A percentile compares a stretch with the other conserved stretches of the same genome.
Conservation (phyloP, 1,140 invertebrate species). For the Hesperophylax magnus region DNA sequence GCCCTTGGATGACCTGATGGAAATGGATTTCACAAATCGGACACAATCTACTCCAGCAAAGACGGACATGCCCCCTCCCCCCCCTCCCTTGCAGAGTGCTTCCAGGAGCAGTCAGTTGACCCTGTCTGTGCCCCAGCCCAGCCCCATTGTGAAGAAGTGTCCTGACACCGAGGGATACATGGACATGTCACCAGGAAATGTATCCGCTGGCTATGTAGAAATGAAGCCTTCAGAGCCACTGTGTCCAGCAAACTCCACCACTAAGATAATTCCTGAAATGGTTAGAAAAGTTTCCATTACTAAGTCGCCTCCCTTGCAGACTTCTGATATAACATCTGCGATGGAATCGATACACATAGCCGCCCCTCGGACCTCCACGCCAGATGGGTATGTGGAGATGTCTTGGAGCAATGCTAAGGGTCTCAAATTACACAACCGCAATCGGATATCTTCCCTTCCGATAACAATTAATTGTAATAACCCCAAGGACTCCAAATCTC, state of each 20-base stretch:
- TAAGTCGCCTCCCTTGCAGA: constrained; percentile 41
- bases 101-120: constrained; percentile 31
- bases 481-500: constrained; percentile 37
- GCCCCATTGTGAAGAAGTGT: constrained; percentile 39
- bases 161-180: constrained; percentile 71
- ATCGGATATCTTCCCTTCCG: constrained; percentile 69
- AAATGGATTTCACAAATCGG: constrained; percentile 81
- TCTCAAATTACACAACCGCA: constrained; percentile 34
- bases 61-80: constrained; percentile 59
- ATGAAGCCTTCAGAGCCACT: constrained; percentile 57
- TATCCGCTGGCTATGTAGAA: constrained; percentile 59
- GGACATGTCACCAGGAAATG: constrained; percentile 70
- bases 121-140: constrained; percentile 39
- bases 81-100: constrained; percentile 61
- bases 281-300: constrained; percentile 49
- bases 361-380: constrained; percentile 50
- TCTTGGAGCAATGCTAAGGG: constrained; percentile 59
- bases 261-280: constrained; percentile 34
- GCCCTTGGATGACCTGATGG: constrained; percentile 84
- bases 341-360: neutral
- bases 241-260: constrained; percentile 45
- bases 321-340: constrained; percentile 26
- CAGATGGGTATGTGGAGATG: constrained; percentile 77
- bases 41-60: constrained; percentile 60
- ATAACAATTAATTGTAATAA: constrained; percentile 68